A percentile compares a stretch with the other conserved stretches of the same genome.
Evolutionary conservation across 2,888 invertebrate genomes (phyloP).

Genomic region (Baronia brevicornis): DNA sequence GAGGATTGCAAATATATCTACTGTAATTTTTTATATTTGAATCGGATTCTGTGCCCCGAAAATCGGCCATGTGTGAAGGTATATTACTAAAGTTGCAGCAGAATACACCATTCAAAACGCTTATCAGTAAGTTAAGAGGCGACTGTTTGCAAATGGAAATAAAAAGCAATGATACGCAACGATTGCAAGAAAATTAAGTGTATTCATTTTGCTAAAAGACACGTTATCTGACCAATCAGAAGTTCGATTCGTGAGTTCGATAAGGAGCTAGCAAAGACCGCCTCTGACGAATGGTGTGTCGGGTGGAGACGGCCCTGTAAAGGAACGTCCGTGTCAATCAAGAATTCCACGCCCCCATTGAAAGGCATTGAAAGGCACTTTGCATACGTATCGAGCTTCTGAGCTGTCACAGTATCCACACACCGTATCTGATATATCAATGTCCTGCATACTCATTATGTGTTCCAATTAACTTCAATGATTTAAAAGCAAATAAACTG

Average conservation of each 20-base stretch:
- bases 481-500: too few relatives aligned
- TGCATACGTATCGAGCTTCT: slow-evolving; percentile 64
- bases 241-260: slow-evolving; percentile 49
- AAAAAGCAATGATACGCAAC: too few relatives aligned
- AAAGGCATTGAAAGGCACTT: slow-evolving; percentile 67
- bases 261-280: slow-evolving; percentile 60
- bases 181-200: slow-evolving; percentile 15
- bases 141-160: too few relatives aligned
- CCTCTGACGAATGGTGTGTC: slow-evolving; percentile 45
- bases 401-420: slow-evolving; percentile 52
- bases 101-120: too few relatives aligned
- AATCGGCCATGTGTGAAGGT: too few relatives aligned
- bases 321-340: slow-evolving; percentile 67
- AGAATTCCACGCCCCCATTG: slow-evolving; percentile 60
- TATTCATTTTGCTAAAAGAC: slow-evolving; percentile 12
- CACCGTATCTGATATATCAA: slow-evolving; percentile 62
- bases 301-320: slow-evolving; percentile 46
- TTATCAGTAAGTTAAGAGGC: too few relatives aligned
- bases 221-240: slow-evolving; percentile 55
- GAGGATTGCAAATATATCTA: too few relatives aligned
- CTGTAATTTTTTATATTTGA: too few relatives aligned
- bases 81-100: too few relatives aligned
- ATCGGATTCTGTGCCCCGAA: too few relatives aligned
- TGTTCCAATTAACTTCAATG: too few relatives aligned
- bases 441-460: too few relatives aligned